Evolutionary conservation across 2,797 vertebrate species (phyloP).

Genomic region (Mormyrops boulengeri): DNA sequence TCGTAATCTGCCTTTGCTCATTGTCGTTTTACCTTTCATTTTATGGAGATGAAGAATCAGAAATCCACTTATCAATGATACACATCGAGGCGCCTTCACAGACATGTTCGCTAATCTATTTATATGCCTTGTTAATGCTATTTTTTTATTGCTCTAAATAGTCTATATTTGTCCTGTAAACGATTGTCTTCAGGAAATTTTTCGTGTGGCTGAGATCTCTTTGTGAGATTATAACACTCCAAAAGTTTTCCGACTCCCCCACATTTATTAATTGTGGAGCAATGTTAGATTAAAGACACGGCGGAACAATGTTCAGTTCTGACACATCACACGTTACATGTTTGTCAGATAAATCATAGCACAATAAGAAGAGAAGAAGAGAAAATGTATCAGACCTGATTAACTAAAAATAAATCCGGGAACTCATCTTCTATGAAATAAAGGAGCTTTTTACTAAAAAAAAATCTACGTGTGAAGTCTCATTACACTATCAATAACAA

Average conservation of each 20-base stretch:
- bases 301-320: background rate
- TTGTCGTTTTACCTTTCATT: constrained; percentile 58
- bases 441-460: background rate
- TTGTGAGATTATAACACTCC: constrained; percentile 47
- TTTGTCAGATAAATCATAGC: background rate
- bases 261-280: background rate
- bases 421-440: background rate
- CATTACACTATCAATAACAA: background rate
- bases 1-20: constrained; percentile 53
- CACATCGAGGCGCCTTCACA: constrained; percentile 64
- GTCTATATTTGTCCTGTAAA: constrained; percentile 63
- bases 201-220: constrained; percentile 57
- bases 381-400: background rate
- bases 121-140: constrained; percentile 59
- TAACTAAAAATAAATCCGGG: background rate
- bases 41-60: constrained; percentile 66
- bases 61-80: constrained; percentile 68
- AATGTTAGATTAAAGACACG: background rate
- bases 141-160: constrained; percentile 40
- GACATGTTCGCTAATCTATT: constrained; percentile 66
- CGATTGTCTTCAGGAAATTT: constrained; percentile 56
- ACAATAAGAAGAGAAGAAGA: background rate
- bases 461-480: background rate
- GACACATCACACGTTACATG: background rate
- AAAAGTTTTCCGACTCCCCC: constrained; percentile 47